Evolutionary conservation across 64 coral and sea anemone genomes (phyloP).

Genomic region (Pachyseris speciosa): DNA sequence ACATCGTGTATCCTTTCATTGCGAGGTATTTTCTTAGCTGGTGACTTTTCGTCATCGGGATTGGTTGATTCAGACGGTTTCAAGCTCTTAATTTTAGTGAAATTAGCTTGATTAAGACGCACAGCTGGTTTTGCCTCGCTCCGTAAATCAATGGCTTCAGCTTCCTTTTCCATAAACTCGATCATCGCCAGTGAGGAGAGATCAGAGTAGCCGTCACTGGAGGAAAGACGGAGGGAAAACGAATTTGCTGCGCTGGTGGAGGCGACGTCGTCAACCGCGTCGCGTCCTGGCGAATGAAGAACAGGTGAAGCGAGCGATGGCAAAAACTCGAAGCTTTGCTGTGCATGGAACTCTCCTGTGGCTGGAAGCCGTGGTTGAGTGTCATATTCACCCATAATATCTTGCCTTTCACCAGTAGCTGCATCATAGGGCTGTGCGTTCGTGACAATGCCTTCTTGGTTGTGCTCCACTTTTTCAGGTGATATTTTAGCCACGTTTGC

Average conservation of each 20-base stretch:
- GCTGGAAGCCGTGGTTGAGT: neutral
- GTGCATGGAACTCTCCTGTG: conserved; percentile 2
- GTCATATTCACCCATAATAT: conserved; percentile 42
- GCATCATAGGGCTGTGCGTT: neutral
- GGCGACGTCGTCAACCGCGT: neutral
- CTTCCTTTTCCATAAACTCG: conserved; percentile 64
- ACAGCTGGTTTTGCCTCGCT: neutral
- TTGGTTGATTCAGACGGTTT: neutral
- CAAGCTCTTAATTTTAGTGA: neutral
- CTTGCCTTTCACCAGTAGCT: neutral
- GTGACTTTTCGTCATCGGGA: neutral
- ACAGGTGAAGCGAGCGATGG: neutral
- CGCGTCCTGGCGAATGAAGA: neutral
- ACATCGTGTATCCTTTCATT: neutral
- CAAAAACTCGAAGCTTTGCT: conserved; percentile 7
- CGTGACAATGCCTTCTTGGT: neutral
- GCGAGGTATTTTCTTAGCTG: conserved; percentile 3
- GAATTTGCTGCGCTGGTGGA: neutral
- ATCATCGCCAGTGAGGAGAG: conserved; percentile 43
- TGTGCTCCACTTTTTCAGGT: neutral
- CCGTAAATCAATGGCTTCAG: neutral
- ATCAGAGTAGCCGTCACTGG: conserved; percentile 53
- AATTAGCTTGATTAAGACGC: neutral
- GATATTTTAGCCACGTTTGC: neutral
- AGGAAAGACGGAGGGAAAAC: neutral